phyloP scores from a whole-genome alignment of 2,888 invertebrate genomes.

The Tipula vernalis region DNA sequence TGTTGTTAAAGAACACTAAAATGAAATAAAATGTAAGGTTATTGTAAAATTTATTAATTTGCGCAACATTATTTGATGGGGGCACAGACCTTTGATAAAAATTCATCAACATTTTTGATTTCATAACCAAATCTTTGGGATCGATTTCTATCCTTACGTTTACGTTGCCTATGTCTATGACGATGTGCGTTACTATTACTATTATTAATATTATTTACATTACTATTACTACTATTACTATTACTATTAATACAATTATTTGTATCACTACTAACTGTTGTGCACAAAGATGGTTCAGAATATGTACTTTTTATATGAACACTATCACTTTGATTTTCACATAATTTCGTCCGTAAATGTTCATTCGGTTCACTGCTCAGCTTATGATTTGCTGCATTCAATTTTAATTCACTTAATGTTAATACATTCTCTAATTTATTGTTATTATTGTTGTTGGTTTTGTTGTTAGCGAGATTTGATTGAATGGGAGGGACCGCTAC shows the following conservation, averaged over 20 bases:
- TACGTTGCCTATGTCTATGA: constrained; percentile 30
- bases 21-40: constrained; percentile 15
- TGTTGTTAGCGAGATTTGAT: background rate
- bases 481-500: background rate
- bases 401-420: background rate
- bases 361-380: background rate
- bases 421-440: background rate
- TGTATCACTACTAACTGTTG: constrained; percentile 23
- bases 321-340: constrained; percentile 14
- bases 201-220: background rate
- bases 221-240: background rate
- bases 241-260: background rate
- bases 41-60: background rate
- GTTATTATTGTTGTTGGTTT: background rate
- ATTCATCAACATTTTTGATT: constrained; percentile 65
- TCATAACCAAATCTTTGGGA: constrained; percentile 56
- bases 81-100: constrained; percentile 51
- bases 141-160: constrained; percentile 30
- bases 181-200: constrained; percentile 26
- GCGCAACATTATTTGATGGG: background rate
- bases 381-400: background rate
- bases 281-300: constrained; percentile 30
- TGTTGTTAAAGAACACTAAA: constrained; percentile 60
- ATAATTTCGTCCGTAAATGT: constrained; percentile 15
- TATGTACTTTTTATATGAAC: constrained; percentile 28